Percentiles rank a stretch among this genome's conserved stretches.
These are phyloP conservation scores for Hypena proboscidalis DNA, from an alignment of 2,888 invertebrate species.

Conservation along the genomic window DNA sequence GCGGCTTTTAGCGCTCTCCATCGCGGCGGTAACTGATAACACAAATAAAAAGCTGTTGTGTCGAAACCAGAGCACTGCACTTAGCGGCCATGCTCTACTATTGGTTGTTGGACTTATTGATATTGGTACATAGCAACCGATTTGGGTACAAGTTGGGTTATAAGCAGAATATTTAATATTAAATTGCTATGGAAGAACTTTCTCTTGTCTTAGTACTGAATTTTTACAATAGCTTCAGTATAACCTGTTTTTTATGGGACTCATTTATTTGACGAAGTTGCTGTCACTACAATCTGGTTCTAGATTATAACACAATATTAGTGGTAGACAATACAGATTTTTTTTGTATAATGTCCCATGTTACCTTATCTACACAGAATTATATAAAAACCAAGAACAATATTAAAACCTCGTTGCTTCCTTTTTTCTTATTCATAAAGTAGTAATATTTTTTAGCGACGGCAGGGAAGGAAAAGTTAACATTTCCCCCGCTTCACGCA, in stretches of 20 bases:
- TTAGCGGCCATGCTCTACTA: constrained; percentile 10
- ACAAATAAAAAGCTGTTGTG: constrained; percentile 42
- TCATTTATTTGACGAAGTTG: too few relatives aligned
- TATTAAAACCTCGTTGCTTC: not conserved
- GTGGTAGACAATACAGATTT: too few relatives aligned
- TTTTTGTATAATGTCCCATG: too few relatives aligned
- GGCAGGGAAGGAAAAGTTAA: constrained; percentile 38
- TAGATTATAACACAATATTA: too few relatives aligned
- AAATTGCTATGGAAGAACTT: not conserved
- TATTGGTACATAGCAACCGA: constrained; percentile 18
- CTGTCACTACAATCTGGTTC: too few relatives aligned
- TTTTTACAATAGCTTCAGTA: too few relatives aligned
- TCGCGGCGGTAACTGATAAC: constrained; percentile 36
- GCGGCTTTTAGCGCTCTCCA: constrained; percentile 52
- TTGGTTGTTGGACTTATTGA: too few relatives aligned
- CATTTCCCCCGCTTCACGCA: constrained; percentile 52
- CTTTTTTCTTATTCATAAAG: constrained; percentile 17
- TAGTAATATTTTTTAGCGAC: constrained; percentile 28
- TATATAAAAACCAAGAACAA: not conserved
- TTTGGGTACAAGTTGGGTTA: too few relatives aligned
- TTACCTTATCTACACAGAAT: not conserved
- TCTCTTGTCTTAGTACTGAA: too few relatives aligned
- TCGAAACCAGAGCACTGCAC: constrained; percentile 41
- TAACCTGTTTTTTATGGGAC: too few relatives aligned
- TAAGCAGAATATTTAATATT: not conserved